A percentile compares a stretch with the other conserved stretches of the same genome.
Evolutionary conservation across 1,140 invertebrate species (phyloP).

Genomic region (Camponotus floridanus): DNA sequence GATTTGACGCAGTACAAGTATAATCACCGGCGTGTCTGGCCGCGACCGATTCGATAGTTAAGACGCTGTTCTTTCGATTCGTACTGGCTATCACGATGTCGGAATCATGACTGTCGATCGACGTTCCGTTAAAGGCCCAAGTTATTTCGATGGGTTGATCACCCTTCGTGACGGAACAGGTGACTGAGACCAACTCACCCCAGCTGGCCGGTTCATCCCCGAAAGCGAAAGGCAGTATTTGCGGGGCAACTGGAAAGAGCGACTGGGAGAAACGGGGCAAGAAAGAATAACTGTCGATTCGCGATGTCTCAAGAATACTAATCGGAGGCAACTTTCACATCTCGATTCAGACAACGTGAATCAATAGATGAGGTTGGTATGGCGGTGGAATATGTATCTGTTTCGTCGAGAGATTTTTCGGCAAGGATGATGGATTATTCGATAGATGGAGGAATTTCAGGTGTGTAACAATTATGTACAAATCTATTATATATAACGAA

Average conservation of each 20-base stretch:
- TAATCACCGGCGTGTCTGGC: conserved; percentile 89
- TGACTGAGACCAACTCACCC: conserved; percentile 88
- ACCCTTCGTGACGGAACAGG: conserved; percentile 91
- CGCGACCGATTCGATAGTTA: conserved; percentile 88
- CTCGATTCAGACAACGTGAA: conserved; percentile 16
- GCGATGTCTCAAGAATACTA: conserved; percentile 3
- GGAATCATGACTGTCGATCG: conserved; percentile 70
- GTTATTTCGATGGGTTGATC: conserved; percentile 90
- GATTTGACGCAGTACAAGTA: conserved; percentile 88
- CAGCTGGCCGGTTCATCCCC: conserved; percentile 90
- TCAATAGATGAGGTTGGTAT: conserved; percentile 70
- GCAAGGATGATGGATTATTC: conserved; percentile 33
- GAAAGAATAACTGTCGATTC: conserved; percentile 60
- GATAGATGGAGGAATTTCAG: background rate
- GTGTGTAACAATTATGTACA: background rate
- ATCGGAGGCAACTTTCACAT: background rate
- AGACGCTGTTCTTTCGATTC: conserved; percentile 86
- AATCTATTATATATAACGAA: background rate
- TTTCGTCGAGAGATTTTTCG: conserved; percentile 24
- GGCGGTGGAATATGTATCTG: conserved; percentile 67
- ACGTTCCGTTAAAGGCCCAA: conserved; percentile 85
- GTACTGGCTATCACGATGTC: conserved; percentile 83
- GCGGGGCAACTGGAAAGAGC: conserved; percentile 89
- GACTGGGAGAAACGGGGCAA: conserved; percentile 67
- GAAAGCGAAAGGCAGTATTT: conserved; percentile 91